phyloP scores from a whole-genome alignment of 2,113 vertebrate genomes.

The Albula glossodonta region DNA sequence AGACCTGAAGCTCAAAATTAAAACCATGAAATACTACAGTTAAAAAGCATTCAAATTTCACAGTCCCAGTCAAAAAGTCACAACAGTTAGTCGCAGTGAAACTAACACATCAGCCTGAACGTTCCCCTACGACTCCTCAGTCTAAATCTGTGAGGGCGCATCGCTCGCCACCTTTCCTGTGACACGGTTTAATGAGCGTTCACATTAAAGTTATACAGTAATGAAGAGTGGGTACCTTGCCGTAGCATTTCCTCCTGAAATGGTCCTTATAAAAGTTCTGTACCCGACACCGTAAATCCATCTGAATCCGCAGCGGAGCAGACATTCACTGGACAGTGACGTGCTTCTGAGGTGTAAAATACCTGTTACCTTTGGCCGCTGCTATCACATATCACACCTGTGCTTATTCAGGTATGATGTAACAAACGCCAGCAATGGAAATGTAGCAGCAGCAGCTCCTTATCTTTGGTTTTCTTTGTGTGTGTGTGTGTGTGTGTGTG shows the following conservation, averaged over 20 bases:
- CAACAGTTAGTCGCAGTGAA: too few relatives aligned
- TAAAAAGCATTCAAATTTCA: too few relatives aligned
- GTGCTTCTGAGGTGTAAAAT: background rate
- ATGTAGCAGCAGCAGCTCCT: background rate
- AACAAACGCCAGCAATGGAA: conserved; percentile 10
- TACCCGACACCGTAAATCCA: conserved; percentile 50
- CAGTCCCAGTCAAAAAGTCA: too few relatives aligned
- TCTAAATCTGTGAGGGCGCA: too few relatives aligned
- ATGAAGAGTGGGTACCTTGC: conserved; percentile 41
- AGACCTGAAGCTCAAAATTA: background rate
- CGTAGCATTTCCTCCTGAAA: conserved; percentile 33
- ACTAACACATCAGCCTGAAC: too few relatives aligned
- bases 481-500: background rate
- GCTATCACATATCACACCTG: conserved; percentile 43
- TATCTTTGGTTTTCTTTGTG: conserved; percentile 4
- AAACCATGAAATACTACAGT: background rate
- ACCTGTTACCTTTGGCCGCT: conserved; percentile 55
- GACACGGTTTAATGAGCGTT: too few relatives aligned
- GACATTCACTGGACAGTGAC: background rate
- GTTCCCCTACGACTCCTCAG: too few relatives aligned
- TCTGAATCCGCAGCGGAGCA: conserved; percentile 12
- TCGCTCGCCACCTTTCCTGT: too few relatives aligned
- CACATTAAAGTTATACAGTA: too few relatives aligned
- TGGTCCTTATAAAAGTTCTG: conserved; percentile 51
- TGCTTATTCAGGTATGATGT: conserved; percentile 37